These are phyloP conservation scores for Meteorus colon DNA, from an alignment of 2,888 invertebrate species.

Conservation along the genomic window DNA sequence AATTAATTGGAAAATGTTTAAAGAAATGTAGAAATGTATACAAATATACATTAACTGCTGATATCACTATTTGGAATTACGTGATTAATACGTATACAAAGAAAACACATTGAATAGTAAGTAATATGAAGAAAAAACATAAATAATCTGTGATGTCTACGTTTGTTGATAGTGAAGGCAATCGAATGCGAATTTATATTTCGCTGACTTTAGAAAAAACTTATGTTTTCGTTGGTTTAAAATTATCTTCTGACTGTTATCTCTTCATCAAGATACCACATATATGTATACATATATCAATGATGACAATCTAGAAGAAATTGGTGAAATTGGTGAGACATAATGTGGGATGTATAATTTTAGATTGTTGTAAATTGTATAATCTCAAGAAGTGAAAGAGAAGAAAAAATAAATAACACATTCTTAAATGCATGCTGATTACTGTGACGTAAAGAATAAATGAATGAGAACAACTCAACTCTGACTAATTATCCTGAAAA, in stretches of 20 bases:
- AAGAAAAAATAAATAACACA: background rate
- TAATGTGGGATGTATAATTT: conserved; percentile 27
- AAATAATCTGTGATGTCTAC: conserved; percentile 68
- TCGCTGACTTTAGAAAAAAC: background rate
- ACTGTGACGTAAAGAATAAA: conserved; percentile 66
- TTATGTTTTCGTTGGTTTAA: background rate
- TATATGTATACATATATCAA: background rate
- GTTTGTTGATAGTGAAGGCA: conserved; percentile 44
- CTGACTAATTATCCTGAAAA: background rate
- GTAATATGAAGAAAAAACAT: conserved; percentile 56
- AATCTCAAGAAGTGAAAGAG: conserved; percentile 44
- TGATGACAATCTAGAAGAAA: background rate
- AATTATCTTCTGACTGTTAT: background rate
- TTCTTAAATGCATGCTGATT: conserved; percentile 65
- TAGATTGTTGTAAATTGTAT: conserved; percentile 53
- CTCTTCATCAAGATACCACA: conserved; percentile 5
- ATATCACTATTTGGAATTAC: conserved; percentile 20
- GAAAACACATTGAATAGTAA: conserved; percentile 35
- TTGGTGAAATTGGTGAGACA: conserved; percentile 17
- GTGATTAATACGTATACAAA: conserved; percentile 15
- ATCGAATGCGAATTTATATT: conserved; percentile 16
- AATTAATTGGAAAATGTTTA: conserved; percentile 29
- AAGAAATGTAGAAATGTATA: background rate
- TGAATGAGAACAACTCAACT: conserved; percentile 31
- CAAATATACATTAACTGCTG: conserved; percentile 25